These are phyloP conservation scores for Hesperophylax magnus DNA, from an alignment of 1,140 invertebrate species.

Conservation along the genomic window DNA sequence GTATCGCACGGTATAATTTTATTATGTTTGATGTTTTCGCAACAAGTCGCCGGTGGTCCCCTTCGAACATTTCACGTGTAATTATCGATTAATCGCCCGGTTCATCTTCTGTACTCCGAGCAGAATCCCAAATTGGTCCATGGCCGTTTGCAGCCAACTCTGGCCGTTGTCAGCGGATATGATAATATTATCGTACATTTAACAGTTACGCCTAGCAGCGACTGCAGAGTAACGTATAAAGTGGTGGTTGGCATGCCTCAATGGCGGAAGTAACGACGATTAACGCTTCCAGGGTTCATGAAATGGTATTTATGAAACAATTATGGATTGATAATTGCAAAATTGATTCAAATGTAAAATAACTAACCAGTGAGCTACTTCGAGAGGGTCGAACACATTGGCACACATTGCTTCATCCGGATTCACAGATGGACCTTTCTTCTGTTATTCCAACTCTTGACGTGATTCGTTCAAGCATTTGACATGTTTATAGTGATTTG, in stretches of 20 bases:
- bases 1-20: too few species aligned
- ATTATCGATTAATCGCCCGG: constrained; percentile 30
- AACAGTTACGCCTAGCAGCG: constrained; percentile 21
- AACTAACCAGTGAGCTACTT: too few species aligned
- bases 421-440: too few species aligned
- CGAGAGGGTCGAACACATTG: too few species aligned
- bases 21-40: constrained; percentile 2
- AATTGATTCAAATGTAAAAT: too few species aligned
- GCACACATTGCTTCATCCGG: too few species aligned
- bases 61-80: constrained; percentile 29
- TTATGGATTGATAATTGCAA: too few species aligned
- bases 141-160: background rate
- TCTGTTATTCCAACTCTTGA: too few species aligned
- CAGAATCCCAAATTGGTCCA: constrained; percentile 13
- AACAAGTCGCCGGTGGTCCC: constrained; percentile 22
- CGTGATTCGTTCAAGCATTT: too few species aligned
- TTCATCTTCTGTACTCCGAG: constrained; percentile 14
- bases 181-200: constrained; percentile 8
- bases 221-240: background rate
- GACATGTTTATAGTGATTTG: too few species aligned
- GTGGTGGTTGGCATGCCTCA: background rate
- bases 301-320: too few species aligned
- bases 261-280: background rate
- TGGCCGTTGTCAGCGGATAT: constrained; percentile 18
- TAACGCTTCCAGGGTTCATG: background rate